These are phyloP conservation scores for Trypoxylon attenuatum DNA, from an alignment of 2,888 invertebrate genomes.

Conservation along the genomic window DNA sequence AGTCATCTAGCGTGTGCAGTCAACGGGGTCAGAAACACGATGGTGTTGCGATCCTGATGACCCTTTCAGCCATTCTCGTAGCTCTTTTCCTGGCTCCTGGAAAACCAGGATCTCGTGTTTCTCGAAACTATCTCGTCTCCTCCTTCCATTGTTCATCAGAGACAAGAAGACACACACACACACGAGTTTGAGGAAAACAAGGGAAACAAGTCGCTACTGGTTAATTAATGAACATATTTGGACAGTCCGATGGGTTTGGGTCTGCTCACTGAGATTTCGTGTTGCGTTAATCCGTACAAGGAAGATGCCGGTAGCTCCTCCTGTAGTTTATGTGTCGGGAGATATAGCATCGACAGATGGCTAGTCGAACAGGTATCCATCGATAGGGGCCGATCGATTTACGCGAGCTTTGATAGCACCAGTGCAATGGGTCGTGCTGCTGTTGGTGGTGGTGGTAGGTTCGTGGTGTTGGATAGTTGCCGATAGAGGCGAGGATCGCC, in stretches of 20 bases:
- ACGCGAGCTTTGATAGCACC: conserved; percentile 18
- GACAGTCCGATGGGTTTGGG: background rate
- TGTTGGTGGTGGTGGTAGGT: conserved; percentile 4
- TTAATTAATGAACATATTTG: background rate
- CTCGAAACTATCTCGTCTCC: too few relatives aligned
- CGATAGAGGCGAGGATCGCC: conserved; percentile 12
- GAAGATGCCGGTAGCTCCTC: background rate
- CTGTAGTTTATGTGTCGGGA: background rate
- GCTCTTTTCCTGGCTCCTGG: conserved; percentile 44
- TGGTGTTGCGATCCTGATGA: conserved; percentile 67
- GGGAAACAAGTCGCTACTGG: background rate
- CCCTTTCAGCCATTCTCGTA: conserved; percentile 56
- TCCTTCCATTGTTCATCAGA: too few relatives aligned
- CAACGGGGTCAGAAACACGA: conserved; percentile 62
- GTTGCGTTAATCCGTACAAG: background rate
- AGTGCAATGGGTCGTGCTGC: conserved; percentile 8
- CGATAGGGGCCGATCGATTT: conserved; percentile 41
- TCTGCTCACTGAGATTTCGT: background rate
- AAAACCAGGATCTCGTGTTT: conserved; percentile 40
- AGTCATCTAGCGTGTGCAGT: conserved; percentile 63
- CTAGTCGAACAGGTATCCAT: conserved; percentile 29
- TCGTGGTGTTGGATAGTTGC: conserved; percentile 1
- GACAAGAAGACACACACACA: too few relatives aligned
- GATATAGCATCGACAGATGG: conserved; percentile 31
- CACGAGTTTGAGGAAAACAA: too few relatives aligned